A percentile compares a stretch with the other conserved stretches of the same genome.
Evolutionary conservation across 2,888 invertebrate species (phyloP).

Genomic region (Dorcus parallelipipedus): DNA sequence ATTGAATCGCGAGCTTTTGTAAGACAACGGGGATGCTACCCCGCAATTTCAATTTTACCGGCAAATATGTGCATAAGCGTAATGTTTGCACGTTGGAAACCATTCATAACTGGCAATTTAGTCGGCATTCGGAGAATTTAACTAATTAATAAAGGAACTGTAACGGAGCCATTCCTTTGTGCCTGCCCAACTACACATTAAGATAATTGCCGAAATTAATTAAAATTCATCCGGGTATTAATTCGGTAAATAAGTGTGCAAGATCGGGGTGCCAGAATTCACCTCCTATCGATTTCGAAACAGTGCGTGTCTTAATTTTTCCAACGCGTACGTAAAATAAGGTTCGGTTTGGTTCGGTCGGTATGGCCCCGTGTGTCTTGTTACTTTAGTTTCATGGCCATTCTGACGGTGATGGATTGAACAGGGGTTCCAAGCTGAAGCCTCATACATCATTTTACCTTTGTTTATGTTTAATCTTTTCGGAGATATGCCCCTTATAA

Average conservation of each 20-base stretch:
- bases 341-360: constrained; percentile 26
- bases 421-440: constrained; percentile 37
- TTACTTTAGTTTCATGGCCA: constrained; percentile 30
- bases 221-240: constrained; percentile 22
- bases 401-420: constrained; percentile 44
- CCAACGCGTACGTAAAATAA: too few species aligned
- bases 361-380: constrained; percentile 27
- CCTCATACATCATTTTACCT: constrained; percentile 48
- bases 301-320: too few species aligned
- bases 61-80: constrained; percentile 1
- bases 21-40: too few species aligned
- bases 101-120: constrained; percentile 21
- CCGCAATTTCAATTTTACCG: not conserved
- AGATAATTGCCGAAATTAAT: constrained; percentile 30
- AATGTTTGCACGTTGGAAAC: constrained; percentile 14
- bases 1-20: too few species aligned
- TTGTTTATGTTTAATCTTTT: constrained; percentile 48
- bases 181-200: constrained; percentile 24
- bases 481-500: constrained; percentile 40
- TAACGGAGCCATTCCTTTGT: constrained; percentile 23
- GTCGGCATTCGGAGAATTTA: constrained; percentile 22
- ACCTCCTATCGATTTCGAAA: too few species aligned
- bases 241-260: too few species aligned
- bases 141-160: constrained; percentile 26
- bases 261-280: too few species aligned